Conservation (phyloP, 1,140 invertebrate genomes). For the Samia ricini region DNA sequence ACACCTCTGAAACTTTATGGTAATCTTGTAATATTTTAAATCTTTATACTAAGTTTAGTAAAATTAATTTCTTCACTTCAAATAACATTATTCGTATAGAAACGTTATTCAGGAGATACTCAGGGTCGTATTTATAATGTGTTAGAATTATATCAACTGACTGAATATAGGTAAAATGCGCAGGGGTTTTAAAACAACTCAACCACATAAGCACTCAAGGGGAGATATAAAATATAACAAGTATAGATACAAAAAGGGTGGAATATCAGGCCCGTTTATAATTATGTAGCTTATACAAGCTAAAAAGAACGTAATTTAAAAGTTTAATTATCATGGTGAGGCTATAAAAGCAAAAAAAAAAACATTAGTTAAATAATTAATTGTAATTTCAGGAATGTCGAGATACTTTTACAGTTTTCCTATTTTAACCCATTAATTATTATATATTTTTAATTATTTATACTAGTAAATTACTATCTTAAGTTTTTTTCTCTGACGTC, state of each 20-base stretch:
- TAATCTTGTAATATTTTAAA: not conserved
- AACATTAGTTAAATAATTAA: no score
- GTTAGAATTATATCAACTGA: not conserved
- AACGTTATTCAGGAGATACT: not conserved
- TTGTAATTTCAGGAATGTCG: no score
- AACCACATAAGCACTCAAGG: not conserved
- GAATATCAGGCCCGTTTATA: not conserved
- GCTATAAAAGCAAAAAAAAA: no score
- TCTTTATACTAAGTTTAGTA: not conserved
- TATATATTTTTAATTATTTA: no score
- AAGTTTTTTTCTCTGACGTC: no score
- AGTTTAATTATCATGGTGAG: no score
- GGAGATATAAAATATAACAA: not conserved
- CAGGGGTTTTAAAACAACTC: not conserved
- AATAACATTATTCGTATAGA: not conserved
- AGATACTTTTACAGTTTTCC: no score
- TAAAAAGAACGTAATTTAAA: no score
- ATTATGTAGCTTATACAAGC: not conserved
- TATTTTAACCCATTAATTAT: no score
- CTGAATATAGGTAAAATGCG: not conserved
- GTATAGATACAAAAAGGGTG: no score
- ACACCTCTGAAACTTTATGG: not conserved
- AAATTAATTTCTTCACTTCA: not conserved
- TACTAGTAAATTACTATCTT: no score
- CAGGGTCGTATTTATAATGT: not conserved